Percentiles rank a stretch among this genome's conserved stretches.
These are phyloP conservation scores for Aquatica leii DNA, from an alignment of 2,888 invertebrate species.

Conservation along the genomic window DNA sequence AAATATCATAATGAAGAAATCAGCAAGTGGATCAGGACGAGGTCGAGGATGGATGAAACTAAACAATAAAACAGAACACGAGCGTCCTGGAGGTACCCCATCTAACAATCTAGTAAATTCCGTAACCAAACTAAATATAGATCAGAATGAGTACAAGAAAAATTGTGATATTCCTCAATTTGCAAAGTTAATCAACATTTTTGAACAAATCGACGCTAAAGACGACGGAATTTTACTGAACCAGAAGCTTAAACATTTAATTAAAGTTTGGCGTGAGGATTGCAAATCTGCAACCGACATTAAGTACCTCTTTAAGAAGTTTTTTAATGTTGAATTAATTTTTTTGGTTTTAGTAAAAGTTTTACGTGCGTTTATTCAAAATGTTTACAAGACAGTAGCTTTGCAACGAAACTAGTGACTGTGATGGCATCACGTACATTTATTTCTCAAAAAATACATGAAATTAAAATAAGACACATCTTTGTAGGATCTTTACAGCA, in stretches of 20 bases:
- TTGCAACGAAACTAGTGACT: conserved; percentile 53
- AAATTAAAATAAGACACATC: conserved; percentile 42
- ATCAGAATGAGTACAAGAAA: not conserved
- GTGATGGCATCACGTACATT: conserved; percentile 55
- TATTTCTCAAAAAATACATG: conserved; percentile 41
- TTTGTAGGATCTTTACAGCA: conserved; percentile 54
- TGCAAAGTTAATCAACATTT: conserved; percentile 48
- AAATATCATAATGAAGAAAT: conserved; percentile 35
- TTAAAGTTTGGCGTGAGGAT: conserved; percentile 50
- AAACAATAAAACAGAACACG: conserved; percentile 36
- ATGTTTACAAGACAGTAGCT: conserved; percentile 50
- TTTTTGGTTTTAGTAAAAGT: conserved; percentile 49
- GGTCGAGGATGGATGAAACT: conserved; percentile 53
- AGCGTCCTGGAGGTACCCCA: conserved; percentile 40
- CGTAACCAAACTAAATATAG: not conserved
- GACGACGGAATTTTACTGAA: conserved; percentile 59
- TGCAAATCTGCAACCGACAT: conserved; percentile 52
- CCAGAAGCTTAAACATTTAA: conserved; percentile 54
- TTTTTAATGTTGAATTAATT: conserved; percentile 6
- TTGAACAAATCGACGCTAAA: conserved; percentile 51
- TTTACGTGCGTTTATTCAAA: conserved; percentile 52
- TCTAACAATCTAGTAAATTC: conserved; percentile 14
- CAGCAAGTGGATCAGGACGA: conserved; percentile 48
- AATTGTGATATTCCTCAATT: conserved; percentile 25
- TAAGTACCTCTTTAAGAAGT: conserved; percentile 45